A percentile compares a stretch with the other conserved stretches of the same genome.
Evolutionary conservation across 2,888 invertebrate species (phyloP).

Genomic region (Erynnis tages): DNA sequence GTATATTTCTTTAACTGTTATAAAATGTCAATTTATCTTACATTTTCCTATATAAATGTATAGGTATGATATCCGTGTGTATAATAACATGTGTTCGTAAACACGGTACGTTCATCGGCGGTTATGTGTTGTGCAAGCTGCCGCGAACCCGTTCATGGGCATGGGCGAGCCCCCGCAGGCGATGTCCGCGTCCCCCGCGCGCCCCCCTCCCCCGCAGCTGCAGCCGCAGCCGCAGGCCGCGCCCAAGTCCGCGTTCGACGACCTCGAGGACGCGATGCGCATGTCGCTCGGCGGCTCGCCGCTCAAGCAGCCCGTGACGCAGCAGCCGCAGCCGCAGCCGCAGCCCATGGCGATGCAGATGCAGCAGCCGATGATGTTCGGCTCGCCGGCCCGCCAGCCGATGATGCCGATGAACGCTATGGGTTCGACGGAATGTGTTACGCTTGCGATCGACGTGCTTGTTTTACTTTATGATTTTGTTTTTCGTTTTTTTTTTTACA

Average conservation of each 20-base stretch:
- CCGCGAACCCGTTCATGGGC: conserved; percentile 85
- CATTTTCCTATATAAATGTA: no score
- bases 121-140: conserved; percentile 70
- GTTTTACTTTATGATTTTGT: not conserved
- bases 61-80: no score
- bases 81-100: not conserved
- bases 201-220: conserved; percentile 75
- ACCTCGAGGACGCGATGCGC: conserved; percentile 85
- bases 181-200: conserved; percentile 73
- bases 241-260: conserved; percentile 84
- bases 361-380: conserved; percentile 65
- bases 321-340: conserved; percentile 61
- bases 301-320: conserved; percentile 64
- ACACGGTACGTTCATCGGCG: conserved; percentile 2
- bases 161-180: conserved; percentile 79
- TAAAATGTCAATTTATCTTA: no score
- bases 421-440: conserved; percentile 56
- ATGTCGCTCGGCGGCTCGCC: conserved; percentile 85
- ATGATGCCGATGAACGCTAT: conserved; percentile 76
- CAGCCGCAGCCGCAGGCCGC: conserved; percentile 65
- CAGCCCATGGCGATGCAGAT: conserved; percentile 42
- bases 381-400: conserved; percentile 69
- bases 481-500: conserved; percentile 33
- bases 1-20: no score
- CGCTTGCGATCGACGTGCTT: conserved; percentile 20